Percentiles rank a stretch among this genome's conserved stretches.
These are phyloP conservation scores for Hirudinaria manillensis DNA, from an alignment of 2,888 invertebrate species.

Conservation along the genomic window DNA sequence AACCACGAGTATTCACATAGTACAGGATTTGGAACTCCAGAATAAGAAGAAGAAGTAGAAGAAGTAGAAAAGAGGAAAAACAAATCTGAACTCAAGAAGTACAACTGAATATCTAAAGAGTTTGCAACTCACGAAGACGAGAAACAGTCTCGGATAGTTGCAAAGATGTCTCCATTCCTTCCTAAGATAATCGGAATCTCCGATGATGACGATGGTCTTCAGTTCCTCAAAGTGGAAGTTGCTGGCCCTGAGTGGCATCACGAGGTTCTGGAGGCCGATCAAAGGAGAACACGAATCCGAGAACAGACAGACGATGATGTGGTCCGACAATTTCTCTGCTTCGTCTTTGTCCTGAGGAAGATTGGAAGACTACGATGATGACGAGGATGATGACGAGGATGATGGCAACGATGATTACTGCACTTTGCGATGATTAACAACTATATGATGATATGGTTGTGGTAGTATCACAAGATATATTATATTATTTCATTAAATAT, in stretches of 20 bases:
- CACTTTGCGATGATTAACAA: too few species aligned
- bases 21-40: too few species aligned
- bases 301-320: slow-evolving; percentile 91
- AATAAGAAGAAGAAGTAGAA: too few species aligned
- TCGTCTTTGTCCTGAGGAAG: slow-evolving; percentile 94
- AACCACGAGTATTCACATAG: too few species aligned
- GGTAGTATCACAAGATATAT: too few species aligned
- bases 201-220: slow-evolving; percentile 98
- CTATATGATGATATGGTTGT: too few species aligned
- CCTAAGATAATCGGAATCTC: slow-evolving; percentile 94
- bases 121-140: slow-evolving; percentile 60
- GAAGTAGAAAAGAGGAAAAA: too few species aligned
- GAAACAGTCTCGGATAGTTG: slow-evolving; percentile 98
- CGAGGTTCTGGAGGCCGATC: slow-evolving; percentile 93
- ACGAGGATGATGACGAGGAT: too few species aligned
- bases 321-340: slow-evolving; percentile 60
- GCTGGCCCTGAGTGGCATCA: slow-evolving; percentile 98
- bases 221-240: slow-evolving; percentile 99
- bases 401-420: too few species aligned
- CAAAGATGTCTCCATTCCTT: slow-evolving; percentile 99
- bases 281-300: slow-evolving; percentile 98
- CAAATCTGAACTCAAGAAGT: slow-evolving; percentile 6
- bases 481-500: too few species aligned
- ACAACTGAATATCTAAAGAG: too few species aligned
- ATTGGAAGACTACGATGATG: too few species aligned